These are phyloP conservation scores for Cyprinodon diabolis DNA, from an alignment of 2,797 vertebrate species.

Conservation along the genomic window DNA sequence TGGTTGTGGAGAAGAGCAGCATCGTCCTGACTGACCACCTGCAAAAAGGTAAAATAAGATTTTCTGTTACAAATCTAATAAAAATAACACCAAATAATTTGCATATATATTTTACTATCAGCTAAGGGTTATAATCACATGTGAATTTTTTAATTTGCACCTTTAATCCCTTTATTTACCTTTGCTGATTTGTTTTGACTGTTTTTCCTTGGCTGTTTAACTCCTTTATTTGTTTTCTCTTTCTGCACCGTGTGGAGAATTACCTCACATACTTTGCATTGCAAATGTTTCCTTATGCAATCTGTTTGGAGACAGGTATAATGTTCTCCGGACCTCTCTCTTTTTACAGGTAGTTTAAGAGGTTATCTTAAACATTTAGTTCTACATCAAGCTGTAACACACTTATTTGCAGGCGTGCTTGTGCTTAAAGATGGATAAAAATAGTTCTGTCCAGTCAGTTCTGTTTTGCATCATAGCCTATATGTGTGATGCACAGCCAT, in stretches of 20 bases:
- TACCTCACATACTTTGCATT: slow-evolving; percentile 56
- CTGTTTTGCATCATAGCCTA: background rate
- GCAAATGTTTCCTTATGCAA: slow-evolving; percentile 65
- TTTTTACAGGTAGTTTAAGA: slow-evolving; percentile 16
- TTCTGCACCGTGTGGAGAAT: slow-evolving; percentile 17
- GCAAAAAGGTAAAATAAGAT: slow-evolving; percentile 25
- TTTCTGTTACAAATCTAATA: background rate
- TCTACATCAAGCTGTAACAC: background rate
- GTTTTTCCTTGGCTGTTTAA: slow-evolving; percentile 7
- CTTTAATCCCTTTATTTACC: background rate
- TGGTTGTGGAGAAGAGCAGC: background rate
- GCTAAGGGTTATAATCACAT: background rate
- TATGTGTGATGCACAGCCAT: background rate
- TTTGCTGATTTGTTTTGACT: slow-evolving; percentile 47
- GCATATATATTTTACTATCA: background rate
- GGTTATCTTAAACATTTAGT: slow-evolving; percentile 12
- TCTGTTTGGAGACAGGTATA: slow-evolving; percentile 41
- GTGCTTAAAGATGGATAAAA: background rate
- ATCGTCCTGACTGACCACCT: slow-evolving; percentile 17
- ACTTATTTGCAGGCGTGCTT: background rate
- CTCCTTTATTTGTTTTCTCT: slow-evolving; percentile 12
- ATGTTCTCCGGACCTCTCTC: slow-evolving; percentile 40
- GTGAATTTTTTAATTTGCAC: background rate
- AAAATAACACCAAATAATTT: background rate
- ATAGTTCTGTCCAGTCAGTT: too few species aligned